Evolutionary conservation across 2,797 vertebrate species (phyloP).

Genomic region (Hozukius guyotensis): DNA sequence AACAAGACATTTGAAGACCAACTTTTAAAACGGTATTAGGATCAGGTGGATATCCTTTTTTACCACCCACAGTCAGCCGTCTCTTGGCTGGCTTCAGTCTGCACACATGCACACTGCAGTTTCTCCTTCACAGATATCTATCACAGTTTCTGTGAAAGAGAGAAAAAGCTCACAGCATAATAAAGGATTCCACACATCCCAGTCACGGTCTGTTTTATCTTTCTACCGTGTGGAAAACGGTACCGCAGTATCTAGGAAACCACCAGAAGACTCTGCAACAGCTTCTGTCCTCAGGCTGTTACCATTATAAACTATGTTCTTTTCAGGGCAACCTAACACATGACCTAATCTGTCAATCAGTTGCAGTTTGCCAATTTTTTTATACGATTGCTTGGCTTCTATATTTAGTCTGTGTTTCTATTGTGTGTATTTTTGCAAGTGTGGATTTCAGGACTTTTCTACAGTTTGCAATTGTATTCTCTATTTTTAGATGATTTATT

Average conservation of each 20-base stretch:
- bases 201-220: slow-evolving; percentile 21
- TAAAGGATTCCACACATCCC: slow-evolving; percentile 31
- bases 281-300: slow-evolving; percentile 13
- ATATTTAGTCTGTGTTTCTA: neutral
- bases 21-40: neutral
- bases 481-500: neutral
- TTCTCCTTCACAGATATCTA: slow-evolving; percentile 20
- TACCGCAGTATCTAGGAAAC: slow-evolving; percentile 28
- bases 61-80: neutral
- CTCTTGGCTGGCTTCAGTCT: neutral
- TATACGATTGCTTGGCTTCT: neutral
- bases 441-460: neutral
- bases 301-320: slow-evolving; percentile 6
- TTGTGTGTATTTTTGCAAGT: neutral
- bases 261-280: slow-evolving; percentile 5
- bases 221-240: slow-evolving; percentile 24
- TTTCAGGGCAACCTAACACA: neutral
- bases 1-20: neutral
- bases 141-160: neutral
- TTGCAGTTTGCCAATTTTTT: neutral
- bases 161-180: neutral
- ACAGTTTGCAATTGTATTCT: neutral
- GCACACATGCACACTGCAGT: neutral
- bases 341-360: slow-evolving; percentile 2
- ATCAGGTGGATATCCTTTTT: slow-evolving; percentile 1